Conservation (phyloP, 2,888 invertebrate genomes). For the Bhutanitis thaidina region DNA sequence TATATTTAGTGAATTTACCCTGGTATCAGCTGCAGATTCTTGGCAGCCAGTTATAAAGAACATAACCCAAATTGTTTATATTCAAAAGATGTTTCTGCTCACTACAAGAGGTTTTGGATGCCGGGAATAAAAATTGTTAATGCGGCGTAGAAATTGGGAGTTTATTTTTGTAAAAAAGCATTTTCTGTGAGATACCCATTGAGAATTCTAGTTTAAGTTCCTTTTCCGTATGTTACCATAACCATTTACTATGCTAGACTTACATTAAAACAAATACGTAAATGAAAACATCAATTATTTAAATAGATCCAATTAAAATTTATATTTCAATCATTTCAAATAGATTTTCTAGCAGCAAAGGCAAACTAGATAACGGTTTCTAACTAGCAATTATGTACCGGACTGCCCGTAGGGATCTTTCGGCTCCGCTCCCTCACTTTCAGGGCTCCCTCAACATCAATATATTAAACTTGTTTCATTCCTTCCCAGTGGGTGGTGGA, state of each 20-base stretch:
- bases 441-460: constrained; percentile 12
- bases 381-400: constrained; percentile 22
- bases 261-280: too few relatives aligned
- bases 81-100: not conserved
- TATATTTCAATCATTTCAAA: too few relatives aligned
- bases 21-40: not conserved
- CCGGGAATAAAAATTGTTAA: too few relatives aligned
- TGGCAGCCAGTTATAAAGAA: not conserved
- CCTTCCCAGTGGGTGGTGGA: not conserved
- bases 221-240: too few relatives aligned
- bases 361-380: constrained; percentile 19
- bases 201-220: too few relatives aligned
- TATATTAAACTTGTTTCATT: constrained; percentile 13
- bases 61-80: not conserved
- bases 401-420: not conserved
- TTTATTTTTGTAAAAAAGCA: too few relatives aligned
- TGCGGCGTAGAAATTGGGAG: too few relatives aligned
- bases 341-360: not conserved
- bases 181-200: too few relatives aligned
- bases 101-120: too few relatives aligned
- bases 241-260: too few relatives aligned
- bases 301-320: too few relatives aligned
- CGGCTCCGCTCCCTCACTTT: not conserved
- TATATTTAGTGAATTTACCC: not conserved
- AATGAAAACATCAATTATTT: too few relatives aligned